These are phyloP conservation scores for Monodelphis domestica DNA, from an alignment of 2,797 vertebrate genomes.

Conservation along the genomic window DNA sequence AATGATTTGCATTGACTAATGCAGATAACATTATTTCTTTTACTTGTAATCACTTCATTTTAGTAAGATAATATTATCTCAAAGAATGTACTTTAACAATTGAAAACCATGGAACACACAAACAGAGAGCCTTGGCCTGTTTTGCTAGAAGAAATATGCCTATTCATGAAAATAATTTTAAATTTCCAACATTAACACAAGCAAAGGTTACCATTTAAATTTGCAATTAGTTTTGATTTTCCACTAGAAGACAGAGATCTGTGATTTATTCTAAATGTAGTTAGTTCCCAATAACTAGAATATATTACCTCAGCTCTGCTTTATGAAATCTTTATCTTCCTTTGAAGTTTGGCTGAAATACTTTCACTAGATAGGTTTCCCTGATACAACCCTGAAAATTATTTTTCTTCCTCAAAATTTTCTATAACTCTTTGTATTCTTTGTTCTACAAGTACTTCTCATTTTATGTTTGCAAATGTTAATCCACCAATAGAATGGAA, in stretches of 20 bases:
- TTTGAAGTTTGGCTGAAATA: background rate
- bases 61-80: background rate
- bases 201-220: constrained; percentile 15
- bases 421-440: background rate
- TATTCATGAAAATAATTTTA: background rate
- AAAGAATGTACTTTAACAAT: background rate
- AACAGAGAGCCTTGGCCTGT: background rate
- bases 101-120: background rate
- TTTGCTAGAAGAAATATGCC: background rate
- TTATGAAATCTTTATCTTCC: background rate
- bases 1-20: background rate
- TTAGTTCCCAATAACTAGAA: background rate
- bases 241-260: background rate
- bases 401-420: background rate
- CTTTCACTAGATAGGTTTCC: background rate
- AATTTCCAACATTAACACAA: background rate
- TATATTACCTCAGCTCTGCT: background rate
- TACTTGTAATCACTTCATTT: background rate
- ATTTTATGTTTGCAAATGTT: background rate
- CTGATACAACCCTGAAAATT: background rate
- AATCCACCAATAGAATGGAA: background rate
- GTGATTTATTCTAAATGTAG: background rate
- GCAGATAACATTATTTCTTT: background rate
- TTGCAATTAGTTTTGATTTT: constrained; percentile 12
- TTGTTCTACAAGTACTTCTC: background rate